phyloP scores from a whole-genome alignment of 2,888 invertebrate genomes.

The Morpho helenor region DNA sequence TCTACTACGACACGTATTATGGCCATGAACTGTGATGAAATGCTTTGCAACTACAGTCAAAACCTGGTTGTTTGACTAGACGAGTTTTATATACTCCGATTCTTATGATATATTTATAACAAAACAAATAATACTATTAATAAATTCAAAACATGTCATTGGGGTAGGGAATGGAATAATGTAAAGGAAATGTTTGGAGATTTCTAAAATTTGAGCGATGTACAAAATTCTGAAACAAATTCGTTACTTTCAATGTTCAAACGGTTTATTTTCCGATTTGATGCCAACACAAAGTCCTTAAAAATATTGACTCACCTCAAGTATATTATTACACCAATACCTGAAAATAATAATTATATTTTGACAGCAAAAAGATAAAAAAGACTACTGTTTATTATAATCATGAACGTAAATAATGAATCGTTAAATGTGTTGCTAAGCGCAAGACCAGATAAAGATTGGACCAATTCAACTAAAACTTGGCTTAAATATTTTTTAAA shows the following conservation, averaged over 20 bases:
- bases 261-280: constrained; percentile 14
- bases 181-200: constrained; percentile 30
- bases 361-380: no score
- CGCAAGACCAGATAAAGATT: no score
- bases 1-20: constrained; percentile 20
- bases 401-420: no score
- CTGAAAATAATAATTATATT: constrained; percentile 34
- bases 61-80: constrained; percentile 32
- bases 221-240: constrained; percentile 36
- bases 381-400: no score
- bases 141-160: constrained; percentile 31
- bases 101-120: constrained; percentile 26
- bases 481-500: no score
- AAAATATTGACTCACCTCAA: constrained; percentile 50
- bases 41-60: constrained; percentile 28
- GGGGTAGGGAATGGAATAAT: constrained; percentile 34
- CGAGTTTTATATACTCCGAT: constrained; percentile 23
- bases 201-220: constrained; percentile 58
- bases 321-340: constrained; percentile 43
- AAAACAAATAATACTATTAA: constrained; percentile 26
- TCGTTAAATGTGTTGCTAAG: no score
- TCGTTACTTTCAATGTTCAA: constrained; percentile 23
- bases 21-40: constrained; percentile 22
- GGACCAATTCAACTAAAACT: no score
- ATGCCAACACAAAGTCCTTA: constrained; percentile 28